Base-by-base conservation (phyloP, 1,140 invertebrate species). In the Lordiphosa collinella region DNA sequence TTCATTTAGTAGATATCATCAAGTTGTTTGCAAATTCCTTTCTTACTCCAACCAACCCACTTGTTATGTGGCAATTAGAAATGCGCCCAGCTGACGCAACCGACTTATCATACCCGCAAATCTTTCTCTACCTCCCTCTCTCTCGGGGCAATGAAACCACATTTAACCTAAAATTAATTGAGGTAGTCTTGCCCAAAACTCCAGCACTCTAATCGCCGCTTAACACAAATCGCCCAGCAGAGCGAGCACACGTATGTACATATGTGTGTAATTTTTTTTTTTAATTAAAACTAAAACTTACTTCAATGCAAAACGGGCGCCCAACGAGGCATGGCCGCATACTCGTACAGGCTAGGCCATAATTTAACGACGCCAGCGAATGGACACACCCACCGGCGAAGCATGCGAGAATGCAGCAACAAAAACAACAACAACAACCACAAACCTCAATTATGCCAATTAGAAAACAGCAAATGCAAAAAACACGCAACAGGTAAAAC, bases 361-460 rank as follows among this genome's bases (percentile, higher is more conserved):
- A 79, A 57, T 56, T 78, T 43, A 80, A 31, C 54, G 51, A 74
- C 57, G 51, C 61, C 55, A 56, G 51, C 61, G 6, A 43, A 48
- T 12, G 41, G 68, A 58, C 78, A 85, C 73, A 64, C 72, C 78
- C 63, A 65, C 29, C 40, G 50, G 14, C 13, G 59, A 71, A 60
- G 68, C 67, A 76, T 72, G 78, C 72, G 61, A 71, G 72, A 84
- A 85, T 82, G 66, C 59, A 90, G 61, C 13, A 22, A 32, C n/a
- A n/a, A n/a, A n/a, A 29, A 16, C 44, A 44, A 38, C 53, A 55
- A 41, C 43, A 49, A 29, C 29, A 49, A 46, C 10, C 38, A 64
- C 48, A 67, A 91, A 87, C 60, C 90, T 80, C 70, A 90, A 89
- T 49, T 92, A 92, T 90, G 76, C 66, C 76, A 80, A 75, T 82